Conservation (phyloP, 2,113 vertebrate genomes). For the Sinosuthora webbiana region DNA sequence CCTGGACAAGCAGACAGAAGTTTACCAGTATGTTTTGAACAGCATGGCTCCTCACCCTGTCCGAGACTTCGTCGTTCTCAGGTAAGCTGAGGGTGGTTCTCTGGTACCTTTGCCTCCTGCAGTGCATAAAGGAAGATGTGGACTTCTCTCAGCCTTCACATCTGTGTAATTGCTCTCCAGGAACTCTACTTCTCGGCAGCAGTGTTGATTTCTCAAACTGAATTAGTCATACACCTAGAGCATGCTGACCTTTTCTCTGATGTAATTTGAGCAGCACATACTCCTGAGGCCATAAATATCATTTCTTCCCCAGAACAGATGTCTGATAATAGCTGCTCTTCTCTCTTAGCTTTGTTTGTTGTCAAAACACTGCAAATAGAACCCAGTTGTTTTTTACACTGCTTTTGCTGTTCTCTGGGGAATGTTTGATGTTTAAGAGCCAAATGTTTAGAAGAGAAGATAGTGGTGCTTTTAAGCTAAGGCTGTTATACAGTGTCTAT, state of each 20-base stretch:
- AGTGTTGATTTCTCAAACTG: slow-evolving; percentile 3
- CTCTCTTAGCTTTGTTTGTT: slow-evolving; percentile 38
- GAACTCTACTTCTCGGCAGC: neutral
- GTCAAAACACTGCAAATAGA: slow-evolving; percentile 52
- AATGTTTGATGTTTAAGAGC: slow-evolving; percentile 28
- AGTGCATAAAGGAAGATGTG: neutral
- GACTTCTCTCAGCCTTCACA: neutral
- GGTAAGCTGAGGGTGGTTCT: slow-evolving; percentile 72
- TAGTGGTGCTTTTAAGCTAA: slow-evolving; percentile 19
- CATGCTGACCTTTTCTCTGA: neutral
- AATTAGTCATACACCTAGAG: slow-evolving; percentile 12
- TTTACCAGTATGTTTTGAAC: slow-evolving; percentile 92
- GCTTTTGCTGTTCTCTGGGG: slow-evolving; percentile 9
- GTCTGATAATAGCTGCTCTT: slow-evolving; percentile 32
- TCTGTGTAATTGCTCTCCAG: neutral
- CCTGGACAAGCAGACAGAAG: slow-evolving; percentile 90
- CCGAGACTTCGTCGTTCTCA: slow-evolving; percentile 91
- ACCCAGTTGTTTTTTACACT: slow-evolving; percentile 6
- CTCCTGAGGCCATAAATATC: slow-evolving; percentile 48
- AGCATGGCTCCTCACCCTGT: slow-evolving; percentile 94
- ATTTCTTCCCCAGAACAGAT: slow-evolving; percentile 47
- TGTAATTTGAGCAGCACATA: slow-evolving; percentile 13
- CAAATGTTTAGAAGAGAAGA: slow-evolving; percentile 20
- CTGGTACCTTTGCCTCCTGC: neutral
- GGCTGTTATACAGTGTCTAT: neutral